A percentile compares a stretch with the other conserved stretches of the same genome.
Evolutionary conservation across 2,113 vertebrate species (phyloP).

Genomic region (Carassius auratus): DNA sequence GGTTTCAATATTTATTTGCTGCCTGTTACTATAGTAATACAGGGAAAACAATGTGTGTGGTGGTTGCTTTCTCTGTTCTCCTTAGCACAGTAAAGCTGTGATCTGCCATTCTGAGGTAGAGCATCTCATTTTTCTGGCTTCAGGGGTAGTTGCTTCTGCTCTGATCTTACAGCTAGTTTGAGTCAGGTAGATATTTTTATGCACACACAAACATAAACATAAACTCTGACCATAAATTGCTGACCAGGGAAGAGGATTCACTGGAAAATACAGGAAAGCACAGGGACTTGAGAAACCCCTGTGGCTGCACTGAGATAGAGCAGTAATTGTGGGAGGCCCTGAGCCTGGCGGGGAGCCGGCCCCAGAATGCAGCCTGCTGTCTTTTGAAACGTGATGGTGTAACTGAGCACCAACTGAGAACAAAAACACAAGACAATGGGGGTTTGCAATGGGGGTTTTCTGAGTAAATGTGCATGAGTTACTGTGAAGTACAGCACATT

Average conservation of each 20-base stretch:
- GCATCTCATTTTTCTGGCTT: background rate
- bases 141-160: background rate
- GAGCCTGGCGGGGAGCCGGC: background rate
- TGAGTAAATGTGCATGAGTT: background rate
- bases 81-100: slow-evolving; percentile 7
- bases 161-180: slow-evolving; percentile 3
- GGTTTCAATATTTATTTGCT: background rate
- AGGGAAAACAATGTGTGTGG: background rate
- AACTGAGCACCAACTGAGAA: background rate
- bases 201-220: slow-evolving; percentile 19
- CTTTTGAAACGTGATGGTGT: background rate
- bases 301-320: slow-evolving; percentile 5
- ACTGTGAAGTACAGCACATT: too few relatives aligned
- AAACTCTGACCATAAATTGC: background rate
- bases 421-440: background rate
- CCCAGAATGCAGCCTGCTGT: background rate
- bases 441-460: background rate
- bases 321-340: slow-evolving; percentile 30
- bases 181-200: slow-evolving; percentile 4
- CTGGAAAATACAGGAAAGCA: slow-evolving; percentile 14
- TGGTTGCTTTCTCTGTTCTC: background rate
- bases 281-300: background rate
- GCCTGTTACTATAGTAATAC: background rate
- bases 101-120: background rate
- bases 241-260: slow-evolving; percentile 10